These are phyloP conservation scores for Odontocerum albicorne DNA, from an alignment of 2,888 invertebrate genomes.

Conservation along the genomic window DNA sequence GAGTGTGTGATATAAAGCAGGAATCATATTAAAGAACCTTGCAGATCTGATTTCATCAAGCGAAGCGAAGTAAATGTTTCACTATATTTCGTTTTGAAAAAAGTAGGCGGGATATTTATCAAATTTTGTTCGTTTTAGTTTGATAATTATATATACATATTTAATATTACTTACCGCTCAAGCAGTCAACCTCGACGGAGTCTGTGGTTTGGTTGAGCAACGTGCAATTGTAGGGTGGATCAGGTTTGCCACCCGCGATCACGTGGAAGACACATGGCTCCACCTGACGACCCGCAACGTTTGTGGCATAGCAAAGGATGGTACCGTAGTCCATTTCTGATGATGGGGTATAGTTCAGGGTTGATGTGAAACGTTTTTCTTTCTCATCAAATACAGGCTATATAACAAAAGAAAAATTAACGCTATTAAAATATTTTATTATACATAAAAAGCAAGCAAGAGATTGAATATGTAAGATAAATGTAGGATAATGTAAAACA, in stretches of 20 bases:
- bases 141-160: too few species aligned
- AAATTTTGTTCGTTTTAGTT: too few species aligned
- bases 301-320: constrained; percentile 74
- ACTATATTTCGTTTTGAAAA: too few species aligned
- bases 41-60: too few species aligned
- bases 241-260: constrained; percentile 77
- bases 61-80: too few species aligned
- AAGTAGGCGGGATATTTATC: too few species aligned
- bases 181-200: constrained; percentile 73
- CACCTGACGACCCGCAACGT: constrained; percentile 69
- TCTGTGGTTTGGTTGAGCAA: constrained; percentile 76
- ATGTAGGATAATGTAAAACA: too few species aligned
- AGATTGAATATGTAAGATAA: too few species aligned
- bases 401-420: constrained; percentile 1
- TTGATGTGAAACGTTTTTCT: constrained; percentile 48
- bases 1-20: too few species aligned
- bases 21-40: too few species aligned
- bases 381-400: constrained; percentile 38
- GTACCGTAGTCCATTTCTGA: constrained; percentile 77
- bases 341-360: constrained; percentile 60
- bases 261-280: constrained; percentile 78
- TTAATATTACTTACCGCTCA: constrained; percentile 49
- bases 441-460: too few species aligned
- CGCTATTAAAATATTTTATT: background rate
- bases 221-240: constrained; percentile 76